Conservation (phyloP, 2,888 invertebrate genomes). For the Drosophila leonis region DNA sequence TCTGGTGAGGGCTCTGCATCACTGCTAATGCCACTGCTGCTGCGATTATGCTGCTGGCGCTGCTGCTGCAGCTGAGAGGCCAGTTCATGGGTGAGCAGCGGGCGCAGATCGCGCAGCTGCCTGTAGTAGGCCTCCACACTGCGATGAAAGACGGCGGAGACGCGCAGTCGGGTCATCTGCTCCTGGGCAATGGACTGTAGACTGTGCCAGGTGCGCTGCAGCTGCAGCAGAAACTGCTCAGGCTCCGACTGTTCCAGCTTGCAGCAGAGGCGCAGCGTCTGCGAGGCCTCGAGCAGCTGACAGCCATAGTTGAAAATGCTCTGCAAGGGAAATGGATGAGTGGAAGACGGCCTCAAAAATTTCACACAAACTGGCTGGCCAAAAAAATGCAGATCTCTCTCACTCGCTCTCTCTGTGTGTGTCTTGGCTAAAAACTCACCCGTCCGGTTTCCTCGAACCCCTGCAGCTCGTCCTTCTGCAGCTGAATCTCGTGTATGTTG, state of each 20-base stretch:
- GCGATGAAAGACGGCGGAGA: conserved; percentile 91
- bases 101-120: conserved; percentile 88
- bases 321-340: conserved; percentile 84
- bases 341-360: not conserved
- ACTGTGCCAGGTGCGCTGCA: conserved; percentile 90
- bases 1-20: conserved; percentile 61
- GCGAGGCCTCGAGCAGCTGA: conserved; percentile 91
- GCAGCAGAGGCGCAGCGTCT: conserved; percentile 90
- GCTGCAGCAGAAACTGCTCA: conserved; percentile 86
- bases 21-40: conserved; percentile 71
- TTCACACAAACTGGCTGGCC: conserved; percentile 36
- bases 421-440: conserved; percentile 85
- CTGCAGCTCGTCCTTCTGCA: conserved; percentile 91
- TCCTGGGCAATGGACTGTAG: conserved; percentile 90
- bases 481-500: conserved; percentile 90
- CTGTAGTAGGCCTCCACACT: conserved; percentile 89
- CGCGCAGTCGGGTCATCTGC: conserved; percentile 90
- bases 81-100: conserved; percentile 86
- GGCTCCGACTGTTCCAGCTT: conserved; percentile 88
- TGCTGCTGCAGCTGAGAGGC: conserved; percentile 67
- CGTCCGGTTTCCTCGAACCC: conserved; percentile 92
- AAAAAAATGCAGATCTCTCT: conserved; percentile 34
- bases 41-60: conserved; percentile 71
- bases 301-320: conserved; percentile 93
- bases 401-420: conserved; percentile 2